These are phyloP conservation scores for Uropetala carovei DNA, from an alignment of 2,888 invertebrate species.

Conservation along the genomic window DNA sequence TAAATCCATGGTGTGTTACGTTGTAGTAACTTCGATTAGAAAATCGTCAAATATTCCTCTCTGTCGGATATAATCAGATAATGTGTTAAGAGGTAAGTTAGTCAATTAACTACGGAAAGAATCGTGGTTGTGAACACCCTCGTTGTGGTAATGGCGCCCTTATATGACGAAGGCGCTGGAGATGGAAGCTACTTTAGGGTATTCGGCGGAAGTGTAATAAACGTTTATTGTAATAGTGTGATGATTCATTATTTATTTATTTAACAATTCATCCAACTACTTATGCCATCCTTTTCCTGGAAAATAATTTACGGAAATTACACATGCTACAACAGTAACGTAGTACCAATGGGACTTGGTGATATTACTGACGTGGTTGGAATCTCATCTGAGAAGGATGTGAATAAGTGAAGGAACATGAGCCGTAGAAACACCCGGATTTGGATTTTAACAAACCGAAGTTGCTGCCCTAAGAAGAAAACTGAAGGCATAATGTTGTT, in stretches of 20 bases:
- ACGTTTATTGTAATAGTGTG: neutral
- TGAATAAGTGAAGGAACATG: too few species aligned
- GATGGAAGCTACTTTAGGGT: neutral
- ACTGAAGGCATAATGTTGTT: too few species aligned
- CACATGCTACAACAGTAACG: too few species aligned
- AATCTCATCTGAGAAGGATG: too few species aligned
- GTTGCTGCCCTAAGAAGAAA: too few species aligned
- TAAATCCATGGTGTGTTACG: neutral
- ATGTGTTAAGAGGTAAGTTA: conserved; percentile 6
- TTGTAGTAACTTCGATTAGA: neutral
- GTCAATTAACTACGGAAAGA: neutral
- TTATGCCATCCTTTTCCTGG: too few species aligned
- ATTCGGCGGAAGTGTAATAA: neutral
- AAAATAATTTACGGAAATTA: too few species aligned
- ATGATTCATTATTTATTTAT: neutral
- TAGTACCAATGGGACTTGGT: too few species aligned
- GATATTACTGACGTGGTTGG: too few species aligned
- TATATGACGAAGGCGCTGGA: neutral
- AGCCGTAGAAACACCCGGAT: too few species aligned
- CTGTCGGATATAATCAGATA: neutral
- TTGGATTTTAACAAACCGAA: too few species aligned
- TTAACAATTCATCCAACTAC: neutral
- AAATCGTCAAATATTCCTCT: neutral
- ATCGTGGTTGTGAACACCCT: neutral
- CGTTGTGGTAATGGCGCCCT: conserved; percentile 48